phyloP scores from a whole-genome alignment of 2,113 vertebrate genomes.

The Alaudala cheleensis region DNA sequence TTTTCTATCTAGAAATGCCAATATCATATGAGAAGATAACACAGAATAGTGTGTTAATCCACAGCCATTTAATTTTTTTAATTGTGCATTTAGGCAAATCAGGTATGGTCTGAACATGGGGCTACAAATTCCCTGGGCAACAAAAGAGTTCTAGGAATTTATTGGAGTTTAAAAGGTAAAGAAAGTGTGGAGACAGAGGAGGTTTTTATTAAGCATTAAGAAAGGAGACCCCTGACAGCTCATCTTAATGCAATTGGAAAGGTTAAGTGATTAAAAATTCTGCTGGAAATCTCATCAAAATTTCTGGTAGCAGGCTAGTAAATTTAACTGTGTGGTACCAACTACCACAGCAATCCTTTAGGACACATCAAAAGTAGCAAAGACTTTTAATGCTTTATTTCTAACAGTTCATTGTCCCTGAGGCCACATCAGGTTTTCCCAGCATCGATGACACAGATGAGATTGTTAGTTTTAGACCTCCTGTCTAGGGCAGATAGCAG shows the following conservation, averaged over 20 bases:
- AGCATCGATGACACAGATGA: neutral
- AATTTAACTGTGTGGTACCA: slow-evolving; percentile 13
- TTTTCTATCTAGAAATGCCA: neutral
- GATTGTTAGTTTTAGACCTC: slow-evolving; percentile 22
- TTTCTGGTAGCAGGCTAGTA: neutral
- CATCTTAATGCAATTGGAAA: slow-evolving; percentile 32
- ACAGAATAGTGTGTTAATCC: neutral
- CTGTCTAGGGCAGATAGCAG: slow-evolving; percentile 31
- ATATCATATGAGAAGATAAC: neutral
- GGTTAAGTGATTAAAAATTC: slow-evolving; percentile 34
- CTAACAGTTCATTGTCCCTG: neutral
- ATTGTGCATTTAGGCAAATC: neutral
- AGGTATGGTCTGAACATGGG: neutral
- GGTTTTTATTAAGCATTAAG: neutral
- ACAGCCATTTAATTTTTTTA: neutral
- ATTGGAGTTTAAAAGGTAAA: neutral
- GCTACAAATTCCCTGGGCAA: neutral
- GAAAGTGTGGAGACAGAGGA: neutral
- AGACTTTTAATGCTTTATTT: slow-evolving; percentile 4
- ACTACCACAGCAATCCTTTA: neutral
- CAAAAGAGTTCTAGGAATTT: neutral
- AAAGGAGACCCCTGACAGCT: neutral
- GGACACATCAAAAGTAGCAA: neutral
- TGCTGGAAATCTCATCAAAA: neutral
- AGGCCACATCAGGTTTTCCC: slow-evolving; percentile 15